Base-by-base conservation (phyloP, 2,888 invertebrate genomes). In the Osmoderma eremita region DNA sequence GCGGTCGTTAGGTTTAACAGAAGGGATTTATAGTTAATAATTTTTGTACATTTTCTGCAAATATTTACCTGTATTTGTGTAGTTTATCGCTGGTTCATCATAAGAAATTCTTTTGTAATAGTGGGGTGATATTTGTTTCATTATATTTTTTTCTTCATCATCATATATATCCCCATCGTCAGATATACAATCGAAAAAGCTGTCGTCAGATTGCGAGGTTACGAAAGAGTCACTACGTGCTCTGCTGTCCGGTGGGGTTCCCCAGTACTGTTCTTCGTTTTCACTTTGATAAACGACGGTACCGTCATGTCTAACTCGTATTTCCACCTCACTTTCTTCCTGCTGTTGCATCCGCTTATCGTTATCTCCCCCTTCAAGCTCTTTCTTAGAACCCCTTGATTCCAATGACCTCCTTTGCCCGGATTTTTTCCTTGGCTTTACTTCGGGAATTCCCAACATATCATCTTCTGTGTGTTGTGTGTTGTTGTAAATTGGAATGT, bases 161-260 rank as follows among this genome's bases (percentile, higher is more conserved):
- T 36, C 58, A 17, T 61, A 61, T 61, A 61, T 61, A 30, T 61
- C 58, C 5, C 15, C 58, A 45, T 61, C 45, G 6, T 61, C 58
- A 4, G 58, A 61, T 12, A 61, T 45, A 12, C 58, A 61, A 30
- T 61, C 58, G 13, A 61, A 61, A 45, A 61, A 61, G 17, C 58
- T 61, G 17, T 61, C 58, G 15, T 61, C 58, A 10, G 58, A 61
- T 48, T 61, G 58, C 6, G 58, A 30, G n/a, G 58, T 61, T 30
- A 61, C 15, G 30, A 45, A 45, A 10, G 58, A 61, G 15, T 45
- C 41, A 36, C 58, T 61, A 13, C 58, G 58, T 30, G 42, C 24
- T 4, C 8, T 15, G n/a, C 45, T 45, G 13, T 13, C 20, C 3
- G 45, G 45, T 17, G 58, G 45, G 2, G 58, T 61, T 15, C 42